Conservation (phyloP, 1,140 invertebrate genomes). For the Ceratina australensis region DNA sequence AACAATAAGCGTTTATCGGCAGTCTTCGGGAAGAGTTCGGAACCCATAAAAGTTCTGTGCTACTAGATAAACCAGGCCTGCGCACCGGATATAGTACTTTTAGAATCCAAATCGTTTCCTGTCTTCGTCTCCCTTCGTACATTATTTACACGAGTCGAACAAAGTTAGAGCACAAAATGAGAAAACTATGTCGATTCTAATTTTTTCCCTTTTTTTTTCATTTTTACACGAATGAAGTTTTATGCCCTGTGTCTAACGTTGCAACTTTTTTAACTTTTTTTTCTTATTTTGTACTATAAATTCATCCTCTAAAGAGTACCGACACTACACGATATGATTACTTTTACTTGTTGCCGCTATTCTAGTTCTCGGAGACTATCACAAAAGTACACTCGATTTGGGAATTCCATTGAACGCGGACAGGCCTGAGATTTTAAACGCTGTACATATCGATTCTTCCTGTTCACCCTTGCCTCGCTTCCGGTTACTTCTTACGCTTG, state of each 20-base stretch:
- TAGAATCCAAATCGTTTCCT: background rate
- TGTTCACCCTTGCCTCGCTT: background rate
- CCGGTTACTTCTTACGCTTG: background rate
- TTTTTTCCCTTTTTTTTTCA: too few relatives aligned
- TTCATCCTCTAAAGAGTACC: conserved; percentile 16
- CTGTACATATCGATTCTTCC: conserved; percentile 28
- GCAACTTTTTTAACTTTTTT: background rate
- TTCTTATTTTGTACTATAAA: conserved; percentile 16
- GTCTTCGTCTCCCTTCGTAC: background rate
- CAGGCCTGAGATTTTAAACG: conserved; percentile 21
- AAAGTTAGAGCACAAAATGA: conserved; percentile 19
- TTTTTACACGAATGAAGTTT: too few relatives aligned
- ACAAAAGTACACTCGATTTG: background rate
- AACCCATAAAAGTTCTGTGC: conserved; percentile 36
- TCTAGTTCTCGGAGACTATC: conserved; percentile 3
- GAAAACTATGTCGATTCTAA: background rate
- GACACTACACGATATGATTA: conserved; percentile 31
- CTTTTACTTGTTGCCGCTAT: conserved; percentile 2
- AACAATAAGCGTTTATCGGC: conserved; percentile 59
- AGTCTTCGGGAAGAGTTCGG: conserved; percentile 57
- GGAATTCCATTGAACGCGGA: background rate
- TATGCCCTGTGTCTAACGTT: background rate
- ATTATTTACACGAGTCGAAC: conserved; percentile 11
- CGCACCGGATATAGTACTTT: background rate
- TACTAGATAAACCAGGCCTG: conserved; percentile 29